A percentile compares a stretch with the other conserved stretches of the same genome.
Evolutionary conservation across 2,113 vertebrate genomes (phyloP).

Genomic region (Oncorhynchus mykiss): DNA sequence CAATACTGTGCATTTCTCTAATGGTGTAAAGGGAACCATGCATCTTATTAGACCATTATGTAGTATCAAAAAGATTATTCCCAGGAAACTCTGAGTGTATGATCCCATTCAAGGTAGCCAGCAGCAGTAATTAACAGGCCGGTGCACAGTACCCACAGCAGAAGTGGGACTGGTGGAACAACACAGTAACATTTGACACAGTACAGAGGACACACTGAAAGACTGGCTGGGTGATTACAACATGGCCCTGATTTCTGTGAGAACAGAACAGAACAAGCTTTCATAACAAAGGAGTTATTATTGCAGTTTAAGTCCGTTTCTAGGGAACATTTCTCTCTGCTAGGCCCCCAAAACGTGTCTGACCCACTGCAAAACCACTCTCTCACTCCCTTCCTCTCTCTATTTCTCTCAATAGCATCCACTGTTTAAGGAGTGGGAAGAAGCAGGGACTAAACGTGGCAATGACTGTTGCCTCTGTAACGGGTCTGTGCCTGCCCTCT

Average conservation of each 20-base stretch:
- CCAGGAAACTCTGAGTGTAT: neutral
- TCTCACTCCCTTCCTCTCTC: slow-evolving; percentile 3
- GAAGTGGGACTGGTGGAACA: neutral
- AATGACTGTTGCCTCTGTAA: slow-evolving; percentile 14
- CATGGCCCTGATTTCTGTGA: slow-evolving; percentile 18
- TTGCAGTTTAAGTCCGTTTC: slow-evolving; percentile 9
- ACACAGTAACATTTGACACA: neutral
- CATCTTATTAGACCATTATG: neutral
- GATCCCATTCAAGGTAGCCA: neutral
- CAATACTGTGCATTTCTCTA: no score
- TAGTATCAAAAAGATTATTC: neutral
- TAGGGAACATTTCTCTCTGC: neutral
- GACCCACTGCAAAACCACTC: slow-evolving; percentile 1
- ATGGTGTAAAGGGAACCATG: neutral
- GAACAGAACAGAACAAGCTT: slow-evolving; percentile 8
- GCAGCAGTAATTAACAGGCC: neutral
- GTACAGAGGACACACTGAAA: neutral
- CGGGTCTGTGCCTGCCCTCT: neutral
- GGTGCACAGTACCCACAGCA: neutral
- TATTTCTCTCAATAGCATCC: slow-evolving; percentile 37
- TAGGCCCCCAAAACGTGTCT: slow-evolving; percentile 3
- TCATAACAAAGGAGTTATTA: slow-evolving; percentile 28
- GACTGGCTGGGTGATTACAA: slow-evolving; percentile 3
- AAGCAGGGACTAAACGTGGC: slow-evolving; percentile 26
- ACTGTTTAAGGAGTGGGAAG: slow-evolving; percentile 47